Conservation (phyloP, 2,113 vertebrate genomes). For the Litocranius walleri region DNA sequence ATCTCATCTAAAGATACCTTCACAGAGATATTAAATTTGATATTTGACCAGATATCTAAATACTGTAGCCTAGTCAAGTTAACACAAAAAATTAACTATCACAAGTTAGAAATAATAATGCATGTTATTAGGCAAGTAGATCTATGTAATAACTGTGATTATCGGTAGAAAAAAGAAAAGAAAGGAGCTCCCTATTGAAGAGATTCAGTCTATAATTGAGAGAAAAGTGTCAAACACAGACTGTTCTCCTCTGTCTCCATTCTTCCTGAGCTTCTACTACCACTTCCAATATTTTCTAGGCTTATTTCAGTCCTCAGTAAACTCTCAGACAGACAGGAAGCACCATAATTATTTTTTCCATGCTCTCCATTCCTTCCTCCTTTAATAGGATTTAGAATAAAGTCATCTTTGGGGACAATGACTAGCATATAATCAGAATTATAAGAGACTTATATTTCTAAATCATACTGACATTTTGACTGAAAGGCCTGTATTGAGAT, state of each 20-base stretch:
- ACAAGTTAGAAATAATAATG: not conserved
- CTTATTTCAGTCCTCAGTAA: not conserved
- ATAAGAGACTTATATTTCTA: not conserved
- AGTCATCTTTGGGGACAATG: not conserved
- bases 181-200: not conserved
- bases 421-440: not conserved
- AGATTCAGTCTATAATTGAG: not conserved
- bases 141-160: not conserved
- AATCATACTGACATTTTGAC: not conserved
- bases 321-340: not conserved
- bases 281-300: not conserved
- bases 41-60: not conserved
- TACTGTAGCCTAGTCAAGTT: not conserved
- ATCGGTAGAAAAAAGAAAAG: not conserved
- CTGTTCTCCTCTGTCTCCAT: not conserved
- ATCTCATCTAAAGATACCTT: not conserved
- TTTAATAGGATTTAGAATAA: not conserved
- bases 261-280: not conserved
- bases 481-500: not conserved
- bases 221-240: not conserved
- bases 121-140: not conserved
- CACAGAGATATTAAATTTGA: not conserved
- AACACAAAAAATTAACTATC: not conserved
- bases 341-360: not conserved
- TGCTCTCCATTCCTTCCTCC: not conserved